These are phyloP conservation scores for Rhabditoides inermis DNA, from an alignment of 2,888 invertebrate species.

Conservation along the genomic window DNA sequence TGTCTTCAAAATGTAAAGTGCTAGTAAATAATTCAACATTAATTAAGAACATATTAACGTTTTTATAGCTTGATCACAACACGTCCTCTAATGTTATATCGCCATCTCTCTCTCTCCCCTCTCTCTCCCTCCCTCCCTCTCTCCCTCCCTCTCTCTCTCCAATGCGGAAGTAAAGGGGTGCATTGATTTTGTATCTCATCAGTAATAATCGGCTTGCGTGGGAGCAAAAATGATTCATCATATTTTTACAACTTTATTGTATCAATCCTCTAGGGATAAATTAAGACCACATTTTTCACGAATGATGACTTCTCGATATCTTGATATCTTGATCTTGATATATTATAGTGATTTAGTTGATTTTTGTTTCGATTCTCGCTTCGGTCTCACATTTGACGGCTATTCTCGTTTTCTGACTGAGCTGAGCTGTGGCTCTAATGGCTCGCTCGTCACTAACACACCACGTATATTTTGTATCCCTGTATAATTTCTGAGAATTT, in stretches of 20 bases:
- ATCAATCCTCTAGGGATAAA: neutral
- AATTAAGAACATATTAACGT: too few relatives aligned
- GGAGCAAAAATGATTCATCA: neutral
- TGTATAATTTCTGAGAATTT: neutral
- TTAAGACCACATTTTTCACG: neutral
- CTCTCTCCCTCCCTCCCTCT: neutral
- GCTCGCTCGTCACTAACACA: neutral
- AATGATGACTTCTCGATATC: neutral
- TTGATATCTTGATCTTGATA: too few relatives aligned
- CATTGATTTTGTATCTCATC: neutral
- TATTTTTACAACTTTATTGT: neutral
- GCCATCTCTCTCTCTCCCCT: neutral
- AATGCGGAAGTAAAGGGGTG: too few relatives aligned
- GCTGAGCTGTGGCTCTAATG: too few relatives aligned
- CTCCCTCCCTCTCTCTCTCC: slow-evolving; percentile 2
- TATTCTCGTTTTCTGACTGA: too few relatives aligned
- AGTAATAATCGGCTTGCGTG: neutral
- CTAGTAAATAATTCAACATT: too few relatives aligned
- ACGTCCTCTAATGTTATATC: too few relatives aligned
- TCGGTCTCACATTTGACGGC: too few relatives aligned
- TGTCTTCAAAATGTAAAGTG: too few relatives aligned
- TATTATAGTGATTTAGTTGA: too few relatives aligned
- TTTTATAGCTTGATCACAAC: too few relatives aligned
- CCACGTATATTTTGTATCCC: neutral
- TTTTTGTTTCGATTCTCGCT: too few relatives aligned